Evolutionary conservation across 2,797 vertebrate species (phyloP).

Genomic region (Phrynocephalus vlangalii): DNA sequence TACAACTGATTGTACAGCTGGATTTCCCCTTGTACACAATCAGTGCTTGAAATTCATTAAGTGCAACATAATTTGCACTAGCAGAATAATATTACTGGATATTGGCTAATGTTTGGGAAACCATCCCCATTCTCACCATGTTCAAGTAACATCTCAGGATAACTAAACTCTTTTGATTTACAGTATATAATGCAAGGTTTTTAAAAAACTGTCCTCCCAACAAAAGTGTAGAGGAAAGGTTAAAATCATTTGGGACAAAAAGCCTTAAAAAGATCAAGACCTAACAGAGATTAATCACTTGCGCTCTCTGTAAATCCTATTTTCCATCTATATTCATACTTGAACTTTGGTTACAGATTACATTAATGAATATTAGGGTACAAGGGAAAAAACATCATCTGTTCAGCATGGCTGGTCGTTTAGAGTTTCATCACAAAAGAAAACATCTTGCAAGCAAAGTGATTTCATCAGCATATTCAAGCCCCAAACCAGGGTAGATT

Average conservation of each 20-base stretch:
- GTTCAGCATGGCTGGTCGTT: slow-evolving; percentile 74
- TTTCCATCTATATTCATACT: slow-evolving; percentile 81
- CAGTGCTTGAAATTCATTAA: not conserved
- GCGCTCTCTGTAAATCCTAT: slow-evolving; percentile 71
- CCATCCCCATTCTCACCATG: too few species aligned
- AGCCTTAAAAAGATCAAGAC: slow-evolving; percentile 44
- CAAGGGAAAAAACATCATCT: slow-evolving; percentile 80
- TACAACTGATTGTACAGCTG: not conserved
- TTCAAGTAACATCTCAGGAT: slow-evolving; percentile 16
- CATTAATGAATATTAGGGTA: slow-evolving; percentile 78
- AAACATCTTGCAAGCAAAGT: slow-evolving; percentile 76
- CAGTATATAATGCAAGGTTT: slow-evolving; percentile 25
- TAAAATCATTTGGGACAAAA: slow-evolving; percentile 68
- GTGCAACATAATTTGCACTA: not conserved
- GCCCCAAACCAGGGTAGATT: slow-evolving; percentile 51
- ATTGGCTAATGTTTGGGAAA: not conserved
- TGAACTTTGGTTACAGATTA: slow-evolving; percentile 78
- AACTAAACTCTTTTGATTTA: slow-evolving; percentile 64
- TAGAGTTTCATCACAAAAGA: slow-evolving; percentile 81
- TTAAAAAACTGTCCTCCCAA: slow-evolving; percentile 60
- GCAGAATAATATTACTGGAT: not conserved
- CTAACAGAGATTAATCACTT: slow-evolving; percentile 65
- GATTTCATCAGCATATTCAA: slow-evolving; percentile 87
- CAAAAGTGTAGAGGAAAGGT: slow-evolving; percentile 71
- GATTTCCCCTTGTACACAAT: not conserved